A percentile compares a stretch with the other conserved stretches of the same genome.
Evolutionary conservation across 1,140 invertebrate species (phyloP).

Genomic region (Pseudobourletiella spinata): DNA sequence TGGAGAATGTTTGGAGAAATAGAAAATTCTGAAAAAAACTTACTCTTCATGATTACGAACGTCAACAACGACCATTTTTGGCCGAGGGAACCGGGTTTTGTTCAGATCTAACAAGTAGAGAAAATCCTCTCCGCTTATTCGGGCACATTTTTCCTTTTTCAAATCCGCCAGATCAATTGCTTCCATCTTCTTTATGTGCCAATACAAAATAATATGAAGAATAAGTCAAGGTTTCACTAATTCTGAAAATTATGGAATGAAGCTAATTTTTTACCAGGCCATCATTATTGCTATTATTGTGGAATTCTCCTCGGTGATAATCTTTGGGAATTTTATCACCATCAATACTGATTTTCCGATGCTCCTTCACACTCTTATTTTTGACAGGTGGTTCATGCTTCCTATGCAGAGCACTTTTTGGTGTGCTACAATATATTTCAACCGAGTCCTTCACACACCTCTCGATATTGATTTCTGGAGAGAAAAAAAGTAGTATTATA

Average conservation of each 20-base stretch:
- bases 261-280: not conserved
- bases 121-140: slow-evolving; percentile 77
- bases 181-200: slow-evolving; percentile 53
- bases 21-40: too few species aligned
- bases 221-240: not conserved
- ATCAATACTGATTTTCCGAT: slow-evolving; percentile 2
- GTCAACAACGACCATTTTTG: slow-evolving; percentile 66
- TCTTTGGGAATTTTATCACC: too few species aligned
- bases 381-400: slow-evolving; percentile 53
- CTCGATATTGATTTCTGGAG: slow-evolving; percentile 84
- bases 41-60: slow-evolving; percentile 62
- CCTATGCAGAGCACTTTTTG: slow-evolving; percentile 75
- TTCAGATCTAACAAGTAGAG: slow-evolving; percentile 54
- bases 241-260: too few species aligned
- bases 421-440: slow-evolving; percentile 74
- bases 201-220: slow-evolving; percentile 3
- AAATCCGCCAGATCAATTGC: slow-evolving; percentile 57
- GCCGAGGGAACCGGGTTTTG: slow-evolving; percentile 47
- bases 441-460: slow-evolving; percentile 81
- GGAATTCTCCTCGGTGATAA: too few species aligned
- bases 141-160: slow-evolving; percentile 61
- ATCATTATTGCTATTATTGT: too few species aligned
- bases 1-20: too few species aligned
- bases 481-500: slow-evolving; percentile 9
- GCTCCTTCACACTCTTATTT: not conserved